Base-by-base conservation (phyloP, 2,113 vertebrate species). In the Mugil cephalus region DNA sequence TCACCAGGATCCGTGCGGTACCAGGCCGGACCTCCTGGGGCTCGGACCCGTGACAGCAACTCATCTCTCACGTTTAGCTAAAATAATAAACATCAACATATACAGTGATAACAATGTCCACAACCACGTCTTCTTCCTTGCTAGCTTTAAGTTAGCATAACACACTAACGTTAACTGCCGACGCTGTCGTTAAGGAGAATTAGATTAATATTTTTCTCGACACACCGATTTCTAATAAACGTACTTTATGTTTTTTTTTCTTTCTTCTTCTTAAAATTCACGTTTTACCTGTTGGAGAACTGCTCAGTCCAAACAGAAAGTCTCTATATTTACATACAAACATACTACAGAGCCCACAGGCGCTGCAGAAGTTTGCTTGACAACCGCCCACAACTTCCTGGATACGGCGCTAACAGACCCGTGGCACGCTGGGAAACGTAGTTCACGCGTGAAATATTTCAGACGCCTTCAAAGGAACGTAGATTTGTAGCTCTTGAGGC, bases 371-470 rank as follows among this genome's bases (percentile, higher is more conserved):
- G 93, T 94, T 94, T 94, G 82, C 86, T 84, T 94, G 81, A 74
- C 93, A 89, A 94, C 93, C 80, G 63, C 8, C 53, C 6, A 1
- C 14, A 10, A 87, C 91, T 95, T 95, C 94, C 94, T 95, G 93
- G 94, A 91, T 88, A 95, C 94, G 17, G 46, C 8, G 19, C 36
- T 1, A 36, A 24, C 50, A 42, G 6, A n/a, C 40, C 52, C 61
- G 21, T 0, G 45, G 83, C 61, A 40, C 50, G 17, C 10, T 90
- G 92, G 93, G 93, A 93, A 46, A 77, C 92, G 92, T 91, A 93
- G 90, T 91, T 4, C 70, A 45, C 1, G 9, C 9, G 15, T 11
- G 38, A 4, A 12, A 2, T n/a, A n/a, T 2, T 30, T 30, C 24
- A 30, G 24, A 30, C 5, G 24, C 24, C 24, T 2, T 5, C 24